Base-by-base conservation (phyloP, 2,113 vertebrate genomes). In the Felis chaus region DNA sequence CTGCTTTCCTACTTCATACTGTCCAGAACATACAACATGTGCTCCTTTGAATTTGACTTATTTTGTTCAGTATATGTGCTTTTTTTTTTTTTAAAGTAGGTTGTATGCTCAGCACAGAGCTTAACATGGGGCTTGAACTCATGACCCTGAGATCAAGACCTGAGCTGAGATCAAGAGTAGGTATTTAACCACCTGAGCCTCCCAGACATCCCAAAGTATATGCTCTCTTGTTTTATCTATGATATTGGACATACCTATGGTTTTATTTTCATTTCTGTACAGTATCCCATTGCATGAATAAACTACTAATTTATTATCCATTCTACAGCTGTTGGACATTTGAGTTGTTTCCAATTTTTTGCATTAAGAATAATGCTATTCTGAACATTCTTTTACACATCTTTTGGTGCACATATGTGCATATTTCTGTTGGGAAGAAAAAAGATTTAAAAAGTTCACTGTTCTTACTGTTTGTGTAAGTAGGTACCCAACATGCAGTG, bases 211-310 rank as follows among this genome's bases (percentile, higher is more conserved):
- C 21, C 25, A 68, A 63, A 7, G 63, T 57, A 36, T 45, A 63
- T 50, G 41, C n/a, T 71, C 36, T 39, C 39, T 94, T 78, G 65
- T 41, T 55, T 73, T 41, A 50, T 14, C 19, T 68, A 66, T 53
- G 33, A 29, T 94, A 7, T 57, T 94, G 63, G 73, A 94, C 9
- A n/a, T 11, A 89, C 69, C 39, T 94, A 41, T 63, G 13, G 36
- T 33, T 83, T 97, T 91, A 85, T 81, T 88, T 89, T 84, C n/a
- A 81, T 61, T 88, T 71, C 25, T 71, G 25, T 79, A n/a, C 4
- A 33, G 12, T 78, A 78, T 71, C 81, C 29, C 23, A n/a, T 4
- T 86, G 19, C 31, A 84, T 81, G 65, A 74, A 61, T 65, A 81
- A 84, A 86, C 27, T 29, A 82, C 4, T 78, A 39, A 50, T 29